These are phyloP conservation scores for Drosophila quinaria DNA, from an alignment of 2,888 invertebrate genomes.

Conservation along the genomic window DNA sequence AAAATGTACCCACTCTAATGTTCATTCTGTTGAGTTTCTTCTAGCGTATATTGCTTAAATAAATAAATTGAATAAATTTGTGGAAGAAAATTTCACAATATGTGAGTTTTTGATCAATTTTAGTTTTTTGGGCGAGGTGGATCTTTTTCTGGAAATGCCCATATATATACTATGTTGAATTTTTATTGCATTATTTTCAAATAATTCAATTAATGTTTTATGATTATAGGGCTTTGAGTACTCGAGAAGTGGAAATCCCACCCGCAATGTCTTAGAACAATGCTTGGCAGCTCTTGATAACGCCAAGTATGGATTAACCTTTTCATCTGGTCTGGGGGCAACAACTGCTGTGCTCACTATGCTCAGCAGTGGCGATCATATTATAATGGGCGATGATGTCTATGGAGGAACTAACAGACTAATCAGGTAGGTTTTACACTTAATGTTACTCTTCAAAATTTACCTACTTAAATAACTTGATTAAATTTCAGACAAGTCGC, in stretches of 20 bases:
- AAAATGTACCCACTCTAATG: no score
- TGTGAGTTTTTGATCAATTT: no score
- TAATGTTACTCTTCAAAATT: not conserved
- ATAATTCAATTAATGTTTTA: not conserved
- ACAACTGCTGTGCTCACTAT: conserved; percentile 91
- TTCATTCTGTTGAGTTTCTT: no score
- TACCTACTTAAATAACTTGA: not conserved
- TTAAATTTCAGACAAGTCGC: conserved; percentile 88
- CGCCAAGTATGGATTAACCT: conserved; percentile 93
- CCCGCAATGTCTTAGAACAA: conserved; percentile 93
- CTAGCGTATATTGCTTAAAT: no score
- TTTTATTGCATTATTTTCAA: no score
- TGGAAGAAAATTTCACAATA: no score
- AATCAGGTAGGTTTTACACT: conserved; percentile 87
- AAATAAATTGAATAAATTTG: no score
- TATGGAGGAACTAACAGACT: conserved; percentile 97
- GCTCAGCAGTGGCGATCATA: conserved; percentile 94
- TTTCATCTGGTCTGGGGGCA: conserved; percentile 96
- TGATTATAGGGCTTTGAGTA: conserved; percentile 93
- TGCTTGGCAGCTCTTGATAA: conserved; percentile 96
- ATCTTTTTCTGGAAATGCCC: no score
- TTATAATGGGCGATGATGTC: conserved; percentile 95
- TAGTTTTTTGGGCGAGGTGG: no score
- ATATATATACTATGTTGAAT: no score
- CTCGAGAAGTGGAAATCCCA: conserved; percentile 97